phyloP scores from a whole-genome alignment of 2,888 invertebrate genomes.

The Blastobasis lacticolella region DNA sequence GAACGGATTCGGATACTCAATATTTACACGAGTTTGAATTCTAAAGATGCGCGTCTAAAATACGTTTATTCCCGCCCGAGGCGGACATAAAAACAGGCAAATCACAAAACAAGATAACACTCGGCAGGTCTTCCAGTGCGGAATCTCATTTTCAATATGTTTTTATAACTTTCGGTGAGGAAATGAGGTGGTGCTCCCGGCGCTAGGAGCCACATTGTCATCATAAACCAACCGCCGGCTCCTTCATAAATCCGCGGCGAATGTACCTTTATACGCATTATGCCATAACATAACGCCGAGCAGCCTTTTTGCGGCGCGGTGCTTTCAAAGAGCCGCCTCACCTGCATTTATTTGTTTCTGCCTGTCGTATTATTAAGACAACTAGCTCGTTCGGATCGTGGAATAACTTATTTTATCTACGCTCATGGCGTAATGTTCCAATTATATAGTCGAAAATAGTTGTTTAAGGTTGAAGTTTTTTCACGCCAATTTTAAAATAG shows the following conservation, averaged over 20 bases:
- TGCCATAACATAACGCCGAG: constrained; percentile 63
- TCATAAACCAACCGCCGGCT: constrained; percentile 69
- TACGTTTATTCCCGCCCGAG: constrained; percentile 50
- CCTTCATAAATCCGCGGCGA: constrained; percentile 67
- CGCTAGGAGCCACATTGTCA: constrained; percentile 61
- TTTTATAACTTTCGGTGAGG: constrained; percentile 73
- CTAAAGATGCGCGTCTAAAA: constrained; percentile 41
- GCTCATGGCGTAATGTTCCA: no score
- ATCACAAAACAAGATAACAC: constrained; percentile 72
- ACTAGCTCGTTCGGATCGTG: no score
- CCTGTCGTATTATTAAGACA: no score
- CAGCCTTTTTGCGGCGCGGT: constrained; percentile 43
- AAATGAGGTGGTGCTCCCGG: constrained; percentile 69
- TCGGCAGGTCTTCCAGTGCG: constrained; percentile 58
- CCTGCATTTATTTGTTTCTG: no score
- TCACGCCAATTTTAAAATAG: no score
- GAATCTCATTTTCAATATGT: constrained; percentile 75
- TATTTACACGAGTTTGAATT: constrained; percentile 28
- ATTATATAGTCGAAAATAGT: no score
- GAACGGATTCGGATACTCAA: constrained; percentile 11
- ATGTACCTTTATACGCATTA: constrained; percentile 72
- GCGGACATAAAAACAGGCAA: constrained; percentile 65
- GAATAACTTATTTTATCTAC: no score
- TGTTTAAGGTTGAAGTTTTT: no score
- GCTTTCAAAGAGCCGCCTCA: constrained; percentile 50